Percentiles rank a stretch among this genome's conserved stretches.
Conservation (phyloP, 2,888 invertebrate species). For the Ametastegia equiseti region DNA sequence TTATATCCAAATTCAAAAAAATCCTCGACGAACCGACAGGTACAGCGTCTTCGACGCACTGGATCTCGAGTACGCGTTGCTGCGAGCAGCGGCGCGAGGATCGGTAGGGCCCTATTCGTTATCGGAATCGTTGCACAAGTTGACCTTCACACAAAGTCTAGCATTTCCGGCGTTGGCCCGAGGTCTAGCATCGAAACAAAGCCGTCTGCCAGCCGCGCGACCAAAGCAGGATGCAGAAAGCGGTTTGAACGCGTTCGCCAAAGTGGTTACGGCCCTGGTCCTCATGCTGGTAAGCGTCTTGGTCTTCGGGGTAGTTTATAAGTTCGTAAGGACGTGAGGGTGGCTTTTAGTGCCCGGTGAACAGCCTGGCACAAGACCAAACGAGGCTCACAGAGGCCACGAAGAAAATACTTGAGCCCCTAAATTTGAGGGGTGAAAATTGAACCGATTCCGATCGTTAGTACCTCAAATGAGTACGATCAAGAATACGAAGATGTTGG, state of each 20-base stretch:
- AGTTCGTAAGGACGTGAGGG: constrained; percentile 87
- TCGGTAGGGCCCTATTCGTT: constrained; percentile 85
- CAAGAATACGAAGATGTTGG: not conserved
- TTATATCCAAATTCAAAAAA: no score
- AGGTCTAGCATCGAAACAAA: constrained; percentile 82
- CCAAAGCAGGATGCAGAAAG: constrained; percentile 82
- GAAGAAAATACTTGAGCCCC: not conserved
- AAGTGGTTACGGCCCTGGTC: constrained; percentile 84
- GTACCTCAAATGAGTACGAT: not conserved
- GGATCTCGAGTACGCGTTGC: constrained; percentile 84
- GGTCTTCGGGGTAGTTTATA: constrained; percentile 86
- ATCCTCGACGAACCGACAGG: constrained; percentile 67
- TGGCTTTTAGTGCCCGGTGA: constrained; percentile 83
- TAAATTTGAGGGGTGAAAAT: not conserved
- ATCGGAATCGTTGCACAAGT: constrained; percentile 84
- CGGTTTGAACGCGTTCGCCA: constrained; percentile 84
- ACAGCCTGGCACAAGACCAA: constrained; percentile 53
- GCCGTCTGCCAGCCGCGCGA: constrained; percentile 77
- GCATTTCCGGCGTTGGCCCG: constrained; percentile 86
- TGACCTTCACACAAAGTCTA: constrained; percentile 85
- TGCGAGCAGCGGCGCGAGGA: constrained; percentile 84
- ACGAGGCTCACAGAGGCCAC: not conserved
- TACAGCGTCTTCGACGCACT: constrained; percentile 85
- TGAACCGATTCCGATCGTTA: not conserved
- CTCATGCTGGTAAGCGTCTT: constrained; percentile 84